phyloP scores from a whole-genome alignment of 92 coral and sea anemone species.

The Umimayanthus chanpuru region DNA sequence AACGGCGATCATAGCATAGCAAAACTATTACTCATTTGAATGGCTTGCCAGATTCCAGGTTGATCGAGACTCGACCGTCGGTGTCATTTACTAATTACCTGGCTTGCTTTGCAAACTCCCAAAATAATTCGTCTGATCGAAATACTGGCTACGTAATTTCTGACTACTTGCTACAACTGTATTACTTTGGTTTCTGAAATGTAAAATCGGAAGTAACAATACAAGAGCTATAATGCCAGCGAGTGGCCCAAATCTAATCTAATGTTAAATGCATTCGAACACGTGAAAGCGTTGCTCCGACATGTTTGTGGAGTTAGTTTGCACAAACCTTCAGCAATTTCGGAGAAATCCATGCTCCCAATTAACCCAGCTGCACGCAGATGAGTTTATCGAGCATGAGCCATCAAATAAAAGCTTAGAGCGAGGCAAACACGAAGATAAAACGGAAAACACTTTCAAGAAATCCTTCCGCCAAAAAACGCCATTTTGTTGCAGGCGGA shows the following conservation, averaged over 20 bases:
- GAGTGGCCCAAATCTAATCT: neutral
- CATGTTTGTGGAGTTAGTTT: neutral
- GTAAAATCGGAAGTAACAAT: neutral
- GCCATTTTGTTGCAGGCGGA: conserved; percentile 24
- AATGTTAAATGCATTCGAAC: conserved; percentile 6
- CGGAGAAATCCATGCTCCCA: conserved; percentile 80
- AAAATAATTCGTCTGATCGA: neutral
- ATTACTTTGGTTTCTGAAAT: neutral
- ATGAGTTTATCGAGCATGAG: neutral
- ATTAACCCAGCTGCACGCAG: neutral
- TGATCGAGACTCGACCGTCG: no score
- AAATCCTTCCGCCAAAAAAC: neutral
- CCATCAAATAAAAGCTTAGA: neutral
- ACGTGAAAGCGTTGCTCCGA: neutral
- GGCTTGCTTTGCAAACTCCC: no score
- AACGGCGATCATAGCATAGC: neutral
- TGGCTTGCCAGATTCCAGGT: no score
- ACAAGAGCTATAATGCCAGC: neutral
- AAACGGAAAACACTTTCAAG: neutral
- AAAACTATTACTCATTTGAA: no score
- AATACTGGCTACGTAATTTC: neutral
- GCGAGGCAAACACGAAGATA: neutral
- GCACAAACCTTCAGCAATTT: conserved; percentile 83
- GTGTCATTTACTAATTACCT: no score
- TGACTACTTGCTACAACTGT: neutral